Evolutionary conservation across 2,113 vertebrate genomes (phyloP), one percentile per base, ranked within the genome.

Genomic region (Notarius quadriscutis): DNA sequence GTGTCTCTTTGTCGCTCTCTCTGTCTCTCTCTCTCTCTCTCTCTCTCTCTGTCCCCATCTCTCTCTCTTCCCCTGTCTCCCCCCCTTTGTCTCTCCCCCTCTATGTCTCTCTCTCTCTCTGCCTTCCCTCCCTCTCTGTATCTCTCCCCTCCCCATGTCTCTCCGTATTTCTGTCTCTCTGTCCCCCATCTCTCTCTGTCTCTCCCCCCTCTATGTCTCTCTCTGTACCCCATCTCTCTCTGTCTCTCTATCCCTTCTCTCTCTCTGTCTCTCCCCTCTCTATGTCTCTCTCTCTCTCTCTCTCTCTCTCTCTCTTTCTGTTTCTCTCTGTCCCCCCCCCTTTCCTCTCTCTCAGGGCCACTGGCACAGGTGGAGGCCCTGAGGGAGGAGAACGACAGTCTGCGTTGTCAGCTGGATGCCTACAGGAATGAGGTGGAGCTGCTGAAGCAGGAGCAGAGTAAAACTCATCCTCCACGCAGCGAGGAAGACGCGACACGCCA

Each of bases 351-450:
- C 71, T 55, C 91, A 96, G 95, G 89, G 15, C 95, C 95, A 87
- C 93, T 96, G 41, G 95, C 96, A 0, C 97, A 98, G 95, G 93
- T 95, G 75, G 97, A 98, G 90, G 96, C 97, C 27, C 93, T 99
- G 85, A 98, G 98, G 91, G 97, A 98, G 91, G 97, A 99, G 94
- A 99, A 99, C 0, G 97, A 99, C 94, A 98, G 97, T 74, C 95
- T 99, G 90, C 97, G 97, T 92, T 99, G 98, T 93, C 98, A 99
- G 95, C 95, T 99, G 67, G 97, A 99, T 0, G 98, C 97, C 79
- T 99, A 98, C 88, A 95, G 98, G 87, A 99, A 99, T 12, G 98
- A 99, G 91, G 96, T 98, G 91, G 98, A 99, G 90, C 96, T 99
- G 90, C 95, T 99, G 53, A 98, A 97, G 90, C 97, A 98, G 95